These are phyloP conservation scores for Papilio glaucus DNA, from an alignment of 1,140 invertebrate species.

Conservation along the genomic window DNA sequence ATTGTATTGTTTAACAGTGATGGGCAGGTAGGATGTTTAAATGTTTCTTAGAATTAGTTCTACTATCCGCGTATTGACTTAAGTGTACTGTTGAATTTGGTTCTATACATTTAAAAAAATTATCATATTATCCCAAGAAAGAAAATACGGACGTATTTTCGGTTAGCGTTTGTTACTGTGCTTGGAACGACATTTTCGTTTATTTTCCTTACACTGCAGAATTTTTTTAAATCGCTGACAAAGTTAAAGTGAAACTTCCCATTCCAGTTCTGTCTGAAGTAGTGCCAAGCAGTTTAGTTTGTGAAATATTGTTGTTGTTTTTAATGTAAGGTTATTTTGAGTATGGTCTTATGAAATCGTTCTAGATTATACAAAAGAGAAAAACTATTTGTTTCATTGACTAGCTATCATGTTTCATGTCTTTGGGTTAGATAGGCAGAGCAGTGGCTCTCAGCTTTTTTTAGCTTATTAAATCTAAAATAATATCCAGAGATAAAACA, in stretches of 20 bases:
- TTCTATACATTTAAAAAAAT: too few relatives aligned
- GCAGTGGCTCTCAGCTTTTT: too few relatives aligned
- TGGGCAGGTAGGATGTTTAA: too few relatives aligned
- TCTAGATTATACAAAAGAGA: background rate
- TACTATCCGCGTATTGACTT: too few relatives aligned
- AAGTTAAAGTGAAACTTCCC: background rate
- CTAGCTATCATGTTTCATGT: too few relatives aligned
- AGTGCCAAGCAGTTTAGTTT: conserved; percentile 5
- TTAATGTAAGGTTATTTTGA: background rate
- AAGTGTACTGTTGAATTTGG: too few relatives aligned
- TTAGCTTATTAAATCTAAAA: too few relatives aligned
- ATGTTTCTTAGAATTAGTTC: too few relatives aligned
- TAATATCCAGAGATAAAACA: too few relatives aligned
- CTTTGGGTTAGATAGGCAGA: too few relatives aligned
- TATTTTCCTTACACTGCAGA: background rate
- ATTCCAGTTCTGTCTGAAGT: background rate
- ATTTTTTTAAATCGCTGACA: conserved; percentile 6
- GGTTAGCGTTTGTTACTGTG: background rate
- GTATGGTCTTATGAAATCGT: background rate
- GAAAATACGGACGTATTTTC: background rate
- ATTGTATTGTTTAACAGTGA: too few relatives aligned
- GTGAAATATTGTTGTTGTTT: background rate
- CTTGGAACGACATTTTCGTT: background rate
- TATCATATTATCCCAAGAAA: too few relatives aligned
- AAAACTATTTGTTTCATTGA: background rate